Conservation (phyloP, 1,140 invertebrate species). For the Bombus pascuorum region DNA sequence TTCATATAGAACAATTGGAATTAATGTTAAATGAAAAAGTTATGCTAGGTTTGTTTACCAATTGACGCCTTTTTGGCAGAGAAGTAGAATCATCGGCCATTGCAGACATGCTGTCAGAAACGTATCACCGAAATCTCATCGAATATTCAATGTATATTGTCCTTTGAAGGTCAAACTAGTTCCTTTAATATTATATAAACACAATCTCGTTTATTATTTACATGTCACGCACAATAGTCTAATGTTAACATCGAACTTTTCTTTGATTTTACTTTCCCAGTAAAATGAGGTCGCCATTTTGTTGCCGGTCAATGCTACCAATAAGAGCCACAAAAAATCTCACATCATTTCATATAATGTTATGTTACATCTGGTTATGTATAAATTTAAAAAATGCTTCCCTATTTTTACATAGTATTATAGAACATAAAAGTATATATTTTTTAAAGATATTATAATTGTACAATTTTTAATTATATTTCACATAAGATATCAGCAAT, state of each 20-base stretch:
- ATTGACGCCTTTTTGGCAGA: constrained; percentile 77
- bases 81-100: constrained; percentile 79
- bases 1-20: neutral
- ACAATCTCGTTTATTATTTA: constrained; percentile 54
- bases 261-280: constrained; percentile 48
- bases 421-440: neutral
- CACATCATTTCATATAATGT: neutral
- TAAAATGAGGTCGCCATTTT: constrained; percentile 70
- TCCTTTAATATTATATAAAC: constrained; percentile 26
- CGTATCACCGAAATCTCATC: constrained; percentile 75
- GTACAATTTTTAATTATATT: neutral
- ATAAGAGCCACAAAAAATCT: constrained; percentile 28
- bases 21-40: neutral
- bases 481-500: neutral
- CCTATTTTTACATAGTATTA: neutral
- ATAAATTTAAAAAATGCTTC: neutral
- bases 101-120: constrained; percentile 75
- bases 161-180: neutral
- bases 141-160: constrained; percentile 34
- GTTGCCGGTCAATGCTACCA: constrained; percentile 57
- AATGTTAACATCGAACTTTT: constrained; percentile 48
- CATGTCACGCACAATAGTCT: constrained; percentile 61
- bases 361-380: neutral
- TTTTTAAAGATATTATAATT: neutral
- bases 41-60: constrained; percentile 76